Evolutionary conservation across 2,113 vertebrate genomes (phyloP).

Genomic region (Diphyllodes magnificus): DNA sequence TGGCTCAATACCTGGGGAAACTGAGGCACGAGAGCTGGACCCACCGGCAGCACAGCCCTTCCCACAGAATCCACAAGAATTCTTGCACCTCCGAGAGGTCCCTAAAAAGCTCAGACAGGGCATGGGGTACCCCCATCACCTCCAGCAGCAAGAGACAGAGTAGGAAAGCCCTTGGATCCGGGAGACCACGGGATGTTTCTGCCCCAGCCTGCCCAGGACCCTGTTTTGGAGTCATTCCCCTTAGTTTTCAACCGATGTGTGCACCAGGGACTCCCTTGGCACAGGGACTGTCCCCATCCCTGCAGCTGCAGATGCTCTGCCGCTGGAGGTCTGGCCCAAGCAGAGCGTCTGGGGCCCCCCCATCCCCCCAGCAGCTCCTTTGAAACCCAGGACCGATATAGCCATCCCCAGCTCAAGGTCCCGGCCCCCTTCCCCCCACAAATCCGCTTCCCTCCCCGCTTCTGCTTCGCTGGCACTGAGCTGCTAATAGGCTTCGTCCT

Average conservation of each 20-base stretch:
- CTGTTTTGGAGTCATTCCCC: neutral
- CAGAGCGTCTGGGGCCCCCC: neutral
- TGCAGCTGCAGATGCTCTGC: neutral
- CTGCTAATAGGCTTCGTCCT: slow-evolving; percentile 62
- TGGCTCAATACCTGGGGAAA: neutral
- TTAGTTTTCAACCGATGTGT: neutral
- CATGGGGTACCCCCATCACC: fast-evolving
- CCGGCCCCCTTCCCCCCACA: neutral
- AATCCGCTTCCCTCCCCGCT: slow-evolving; percentile 34
- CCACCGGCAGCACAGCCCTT: neutral
- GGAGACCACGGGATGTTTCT: fast-evolving
- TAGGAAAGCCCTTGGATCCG: neutral
- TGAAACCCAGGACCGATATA: neutral
- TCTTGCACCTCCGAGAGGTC: neutral
- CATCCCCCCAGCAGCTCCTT: neutral
- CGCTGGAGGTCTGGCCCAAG: neutral
- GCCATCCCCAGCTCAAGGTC: neutral
- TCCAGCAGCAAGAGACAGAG: neutral
- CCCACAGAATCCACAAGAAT: neutral
- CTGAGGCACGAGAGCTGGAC: neutral
- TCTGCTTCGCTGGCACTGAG: slow-evolving; percentile 53
- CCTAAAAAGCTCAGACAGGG: neutral
- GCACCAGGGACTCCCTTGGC: neutral
- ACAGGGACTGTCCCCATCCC: neutral
- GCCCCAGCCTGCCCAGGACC: fast-evolving